Evolutionary conservation across 1,140 invertebrate genomes (phyloP).

Genomic region (Bombus waltoni): DNA sequence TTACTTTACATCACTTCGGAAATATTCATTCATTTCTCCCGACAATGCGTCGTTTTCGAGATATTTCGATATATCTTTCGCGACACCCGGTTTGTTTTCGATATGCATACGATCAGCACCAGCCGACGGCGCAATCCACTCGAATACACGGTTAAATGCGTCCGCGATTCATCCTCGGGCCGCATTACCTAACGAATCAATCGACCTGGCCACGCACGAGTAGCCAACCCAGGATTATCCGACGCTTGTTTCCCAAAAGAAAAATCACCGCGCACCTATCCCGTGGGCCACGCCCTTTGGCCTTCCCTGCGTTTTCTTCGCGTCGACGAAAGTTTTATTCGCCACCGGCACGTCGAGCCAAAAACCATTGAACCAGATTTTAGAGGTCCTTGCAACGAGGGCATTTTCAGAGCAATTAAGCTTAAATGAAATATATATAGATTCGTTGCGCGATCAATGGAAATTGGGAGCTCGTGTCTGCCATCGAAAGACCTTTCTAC

Average conservation of each 20-base stretch:
- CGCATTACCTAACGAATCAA: conserved; percentile 2
- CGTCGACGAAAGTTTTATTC: neutral
- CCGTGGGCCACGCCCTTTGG: conserved; percentile 34
- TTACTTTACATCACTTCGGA: too few relatives aligned
- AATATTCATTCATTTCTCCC: too few relatives aligned
- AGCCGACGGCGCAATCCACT: neutral
- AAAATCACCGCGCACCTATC: neutral
- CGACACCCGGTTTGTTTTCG: neutral
- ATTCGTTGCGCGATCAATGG: conserved; percentile 47
- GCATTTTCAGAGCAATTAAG: conserved; percentile 43
- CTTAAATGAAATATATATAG: neutral
- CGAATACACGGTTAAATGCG: neutral
- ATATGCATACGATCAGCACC: too few relatives aligned
- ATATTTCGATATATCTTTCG: neutral
- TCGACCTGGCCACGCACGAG: neutral
- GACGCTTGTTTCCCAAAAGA: neutral
- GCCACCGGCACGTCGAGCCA: neutral
- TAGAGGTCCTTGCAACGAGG: conserved; percentile 14
- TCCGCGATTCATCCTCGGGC: neutral
- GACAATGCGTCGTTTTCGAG: too few relatives aligned
- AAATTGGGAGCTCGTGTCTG: conserved; percentile 41
- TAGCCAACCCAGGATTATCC: neutral
- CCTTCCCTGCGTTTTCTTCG: neutral
- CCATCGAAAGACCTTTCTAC: too few relatives aligned
- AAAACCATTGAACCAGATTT: conserved; percentile 51